phyloP scores from a whole-genome alignment of 2,113 vertebrate genomes.

The Aspidoscelis tigris region DNA sequence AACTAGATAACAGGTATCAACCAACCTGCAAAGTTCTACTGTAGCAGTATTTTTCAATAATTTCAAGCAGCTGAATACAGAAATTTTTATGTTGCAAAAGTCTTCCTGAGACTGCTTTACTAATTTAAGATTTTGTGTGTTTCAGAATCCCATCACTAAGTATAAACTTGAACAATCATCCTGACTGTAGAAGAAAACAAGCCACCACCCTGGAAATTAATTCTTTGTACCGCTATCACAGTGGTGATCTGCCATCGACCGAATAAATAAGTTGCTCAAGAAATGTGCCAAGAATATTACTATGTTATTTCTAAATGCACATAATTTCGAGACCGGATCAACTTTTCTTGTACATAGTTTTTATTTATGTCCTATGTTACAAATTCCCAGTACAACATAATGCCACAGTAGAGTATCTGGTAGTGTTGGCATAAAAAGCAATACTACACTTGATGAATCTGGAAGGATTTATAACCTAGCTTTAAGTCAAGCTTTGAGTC shows the following conservation, averaged over 20 bases:
- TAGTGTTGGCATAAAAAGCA: not conserved
- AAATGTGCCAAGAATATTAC: conserved; percentile 41
- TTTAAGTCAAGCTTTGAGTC: not conserved
- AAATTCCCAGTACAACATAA: not conserved
- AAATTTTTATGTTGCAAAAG: not conserved
- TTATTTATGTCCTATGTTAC: not conserved
- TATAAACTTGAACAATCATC: conserved; percentile 35
- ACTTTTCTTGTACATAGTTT: not conserved
- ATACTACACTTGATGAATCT: not conserved
- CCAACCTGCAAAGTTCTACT: no score
- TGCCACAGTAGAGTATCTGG: not conserved
- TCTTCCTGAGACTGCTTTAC: conserved; percentile 14
- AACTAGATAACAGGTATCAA: not conserved
- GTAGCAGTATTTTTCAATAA: not conserved
- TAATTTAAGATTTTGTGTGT: conserved; percentile 50
- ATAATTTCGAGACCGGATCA: not conserved
- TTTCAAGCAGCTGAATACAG: not conserved
- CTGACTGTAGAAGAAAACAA: conserved; percentile 51
- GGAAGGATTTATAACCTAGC: not conserved
- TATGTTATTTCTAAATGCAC: not conserved
- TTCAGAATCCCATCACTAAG: conserved; percentile 72
- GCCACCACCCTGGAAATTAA: conserved; percentile 41
- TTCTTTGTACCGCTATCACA: conserved; percentile 24
- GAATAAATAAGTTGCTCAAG: conserved; percentile 57
- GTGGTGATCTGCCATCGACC: conserved; percentile 37